Base-by-base conservation (phyloP, 2,888 invertebrate genomes). In the Actias luna region DNA sequence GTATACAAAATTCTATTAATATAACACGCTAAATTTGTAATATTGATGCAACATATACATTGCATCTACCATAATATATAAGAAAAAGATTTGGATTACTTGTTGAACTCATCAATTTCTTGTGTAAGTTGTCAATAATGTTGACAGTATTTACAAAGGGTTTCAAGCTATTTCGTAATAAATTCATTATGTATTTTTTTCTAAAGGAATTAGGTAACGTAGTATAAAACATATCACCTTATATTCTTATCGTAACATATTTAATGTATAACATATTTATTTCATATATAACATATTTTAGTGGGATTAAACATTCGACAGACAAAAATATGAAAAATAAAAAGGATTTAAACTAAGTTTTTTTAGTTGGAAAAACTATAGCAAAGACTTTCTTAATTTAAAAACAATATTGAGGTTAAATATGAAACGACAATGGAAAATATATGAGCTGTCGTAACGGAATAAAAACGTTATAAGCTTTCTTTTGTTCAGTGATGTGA, bases 401-500 rank as follows among this genome's bases (percentile, higher is more conserved):
- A 14, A 50, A 12, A 25, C 25, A 50, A 25, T 50, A 50, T 50
- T 50, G 12, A 50, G 12, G 2, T 25, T 50, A 22, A 25, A 12
- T 25, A 50, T 50, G 25, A 4, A 50, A 50, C 22, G 46, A 50
- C 46, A 50, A 25, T 50, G 25, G 25, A 50, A 50, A 25, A 50
- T 55, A 14, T 46, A n/a, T 22, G 3, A 52, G 14, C 12, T 10
- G 4, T 4, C 14, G 4, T 55, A 29, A 29, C 0, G 8, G n/a
- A 55, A 55, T 55, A 55, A 29, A 55, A 22, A 50, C 25, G 16
- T 55, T 55, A 55, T n/a, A 55, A 29, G 29, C 55, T 55, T 29
- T 55, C 55, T 55, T 55, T 55, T 55, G 29, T 55, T 55, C 55
- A 55, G 18, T 8, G 55, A 29, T 55, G 55, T 55, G 55, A 55